Evolutionary conservation across 2,797 vertebrate species (phyloP).

Genomic region (Chrosomus eos): DNA sequence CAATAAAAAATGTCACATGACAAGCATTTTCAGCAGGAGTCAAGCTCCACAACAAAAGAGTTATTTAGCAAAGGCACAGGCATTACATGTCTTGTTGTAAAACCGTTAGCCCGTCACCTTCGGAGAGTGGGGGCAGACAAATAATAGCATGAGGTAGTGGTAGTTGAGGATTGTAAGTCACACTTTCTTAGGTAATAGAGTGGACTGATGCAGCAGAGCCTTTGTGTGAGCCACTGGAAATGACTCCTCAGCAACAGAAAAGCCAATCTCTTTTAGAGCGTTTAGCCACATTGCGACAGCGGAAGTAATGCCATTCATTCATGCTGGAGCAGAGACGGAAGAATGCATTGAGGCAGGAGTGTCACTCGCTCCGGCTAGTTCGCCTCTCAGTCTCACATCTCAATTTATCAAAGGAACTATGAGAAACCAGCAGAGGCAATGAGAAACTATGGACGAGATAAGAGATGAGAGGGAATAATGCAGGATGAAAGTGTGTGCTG

Average conservation of each 20-base stretch:
- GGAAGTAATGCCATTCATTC: not conserved
- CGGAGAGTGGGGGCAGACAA: constrained; percentile 3
- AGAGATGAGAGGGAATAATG: not conserved
- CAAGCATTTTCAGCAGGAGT: constrained; percentile 31
- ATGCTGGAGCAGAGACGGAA: constrained; percentile 9
- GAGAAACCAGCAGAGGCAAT: constrained; percentile 32
- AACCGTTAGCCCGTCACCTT: constrained; percentile 42
- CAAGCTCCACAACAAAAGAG: not conserved
- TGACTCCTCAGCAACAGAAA: constrained; percentile 47
- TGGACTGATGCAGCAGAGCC: constrained; percentile 9
- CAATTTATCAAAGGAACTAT: constrained; percentile 34
- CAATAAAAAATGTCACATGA: constrained; percentile 26
- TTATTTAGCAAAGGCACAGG: constrained; percentile 23
- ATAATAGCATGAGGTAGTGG: constrained; percentile 1
- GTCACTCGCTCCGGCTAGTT: not conserved
- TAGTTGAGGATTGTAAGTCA: constrained; percentile 27
- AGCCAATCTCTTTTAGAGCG: constrained; percentile 53
- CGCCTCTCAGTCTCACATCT: constrained; percentile 2
- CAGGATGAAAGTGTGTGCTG: not conserved
- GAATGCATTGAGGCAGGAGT: not conserved
- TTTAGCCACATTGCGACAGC: constrained; percentile 34
- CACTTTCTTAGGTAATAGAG: constrained; percentile 54
- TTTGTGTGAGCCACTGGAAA: constrained; percentile 50
- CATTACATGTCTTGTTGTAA: constrained; percentile 37
- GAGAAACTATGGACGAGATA: constrained; percentile 4